These are phyloP conservation scores for Cephus sareptanus DNA, from an alignment of 2,888 invertebrate genomes.

Conservation along the genomic window DNA sequence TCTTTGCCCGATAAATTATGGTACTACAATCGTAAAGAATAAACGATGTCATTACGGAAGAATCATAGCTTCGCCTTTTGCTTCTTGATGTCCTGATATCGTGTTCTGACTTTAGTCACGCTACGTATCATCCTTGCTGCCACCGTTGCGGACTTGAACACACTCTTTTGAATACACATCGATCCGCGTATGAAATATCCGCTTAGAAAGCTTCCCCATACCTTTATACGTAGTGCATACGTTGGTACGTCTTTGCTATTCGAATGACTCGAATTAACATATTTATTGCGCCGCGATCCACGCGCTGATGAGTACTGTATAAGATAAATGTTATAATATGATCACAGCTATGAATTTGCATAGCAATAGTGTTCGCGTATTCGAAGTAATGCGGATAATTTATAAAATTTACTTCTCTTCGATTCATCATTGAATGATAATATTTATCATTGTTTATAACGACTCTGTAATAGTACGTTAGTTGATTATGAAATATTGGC, in stretches of 20 bases:
- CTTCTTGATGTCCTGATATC: slow-evolving; percentile 50
- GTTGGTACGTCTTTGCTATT: neutral
- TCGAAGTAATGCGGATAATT: neutral
- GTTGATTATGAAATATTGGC: neutral
- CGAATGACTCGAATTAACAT: slow-evolving; percentile 38
- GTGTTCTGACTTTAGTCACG: slow-evolving; percentile 50
- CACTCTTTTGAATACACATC: neutral
- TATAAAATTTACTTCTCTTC: neutral
- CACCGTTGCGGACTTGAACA: neutral
- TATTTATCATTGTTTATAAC: neutral
- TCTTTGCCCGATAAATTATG: slow-evolving; percentile 10
- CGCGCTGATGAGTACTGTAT: neutral
- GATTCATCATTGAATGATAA: neutral
- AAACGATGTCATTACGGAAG: slow-evolving; percentile 42
- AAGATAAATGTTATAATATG: neutral
- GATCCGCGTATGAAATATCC: neutral
- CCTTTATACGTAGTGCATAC: neutral
- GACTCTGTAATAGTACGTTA: neutral
- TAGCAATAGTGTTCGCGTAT: neutral
- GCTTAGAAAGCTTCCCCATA: too few species aligned
- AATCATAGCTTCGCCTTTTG: slow-evolving; percentile 39
- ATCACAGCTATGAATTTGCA: neutral
- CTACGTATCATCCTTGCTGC: slow-evolving; percentile 27
- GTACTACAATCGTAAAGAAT: slow-evolving; percentile 24
- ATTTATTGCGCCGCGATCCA: slow-evolving; percentile 37